phyloP scores from a whole-genome alignment of 2,888 invertebrate genomes.

The Allolobophora icterica region DNA sequence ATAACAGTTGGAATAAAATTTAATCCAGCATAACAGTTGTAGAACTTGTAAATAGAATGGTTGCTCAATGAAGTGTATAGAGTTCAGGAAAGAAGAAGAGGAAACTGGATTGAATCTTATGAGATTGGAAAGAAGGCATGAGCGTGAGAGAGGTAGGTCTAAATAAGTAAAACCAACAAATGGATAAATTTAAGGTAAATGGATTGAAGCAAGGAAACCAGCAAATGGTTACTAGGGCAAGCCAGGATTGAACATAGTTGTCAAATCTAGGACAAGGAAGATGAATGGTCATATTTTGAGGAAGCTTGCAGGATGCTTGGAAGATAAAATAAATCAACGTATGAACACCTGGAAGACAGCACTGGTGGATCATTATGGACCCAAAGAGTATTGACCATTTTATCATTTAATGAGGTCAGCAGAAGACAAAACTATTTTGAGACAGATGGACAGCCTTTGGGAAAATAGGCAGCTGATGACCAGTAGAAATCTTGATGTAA shows the following conservation, averaged over 20 bases:
- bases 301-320: background rate
- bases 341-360: constrained; percentile 1
- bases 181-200: background rate
- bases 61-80: too few relatives aligned
- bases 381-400: background rate
- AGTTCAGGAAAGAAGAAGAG: too few relatives aligned
- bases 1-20: too few relatives aligned
- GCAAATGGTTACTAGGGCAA: background rate
- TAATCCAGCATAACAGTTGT: too few relatives aligned
- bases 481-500: background rate
- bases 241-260: background rate
- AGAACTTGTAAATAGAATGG: too few relatives aligned
- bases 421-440: background rate
- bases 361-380: background rate
- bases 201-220: background rate
- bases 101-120: too few relatives aligned
- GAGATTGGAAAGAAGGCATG: background rate
- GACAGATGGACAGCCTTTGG: background rate
- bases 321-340: background rate
- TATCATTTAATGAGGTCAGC: background rate
- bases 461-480: background rate
- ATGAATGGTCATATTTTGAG: background rate
- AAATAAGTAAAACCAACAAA: too few relatives aligned
- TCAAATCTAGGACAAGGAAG: background rate
- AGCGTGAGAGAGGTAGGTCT: background rate